Evolutionary conservation across 2,797 vertebrate species (phyloP).

Genomic region (Phrynocephalus vlangalii): DNA sequence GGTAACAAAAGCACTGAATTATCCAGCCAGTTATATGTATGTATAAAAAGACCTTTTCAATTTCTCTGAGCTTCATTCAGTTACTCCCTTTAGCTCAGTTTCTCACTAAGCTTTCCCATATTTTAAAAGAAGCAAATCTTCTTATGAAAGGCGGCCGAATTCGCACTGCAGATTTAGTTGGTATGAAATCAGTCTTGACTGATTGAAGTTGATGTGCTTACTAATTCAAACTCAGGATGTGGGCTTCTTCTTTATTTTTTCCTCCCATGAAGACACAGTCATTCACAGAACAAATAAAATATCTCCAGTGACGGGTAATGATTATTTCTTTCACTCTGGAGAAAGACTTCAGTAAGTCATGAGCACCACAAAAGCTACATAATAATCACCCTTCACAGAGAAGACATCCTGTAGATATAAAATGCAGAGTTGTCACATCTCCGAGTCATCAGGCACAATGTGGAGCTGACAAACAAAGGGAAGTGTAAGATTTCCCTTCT

Average conservation of each 20-base stretch:
- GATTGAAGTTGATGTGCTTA: constrained; percentile 40
- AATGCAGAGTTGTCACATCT: constrained; percentile 36
- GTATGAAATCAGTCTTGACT: constrained; percentile 44
- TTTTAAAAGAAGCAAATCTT: constrained; percentile 20
- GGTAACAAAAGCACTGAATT: too few species aligned
- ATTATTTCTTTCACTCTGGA: constrained; percentile 64
- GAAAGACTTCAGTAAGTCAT: constrained; percentile 53
- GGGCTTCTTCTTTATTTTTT: constrained; percentile 28
- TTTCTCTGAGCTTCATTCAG: background rate
- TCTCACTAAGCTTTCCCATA: background rate
- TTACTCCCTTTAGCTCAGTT: constrained; percentile 1
- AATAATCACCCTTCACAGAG: constrained; percentile 50
- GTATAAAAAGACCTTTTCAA: background rate
- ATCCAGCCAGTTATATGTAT: too few species aligned
- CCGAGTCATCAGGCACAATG: constrained; percentile 24
- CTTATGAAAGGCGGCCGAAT: constrained; percentile 6
- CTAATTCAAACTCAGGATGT: constrained; percentile 48
- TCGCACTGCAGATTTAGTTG: constrained; percentile 23
- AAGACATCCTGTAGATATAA: constrained; percentile 25
- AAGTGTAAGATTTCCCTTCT: constrained; percentile 38
- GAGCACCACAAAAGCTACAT: constrained; percentile 32
- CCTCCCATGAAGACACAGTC: constrained; percentile 18
- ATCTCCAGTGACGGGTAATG: constrained; percentile 51
- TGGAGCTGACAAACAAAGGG: constrained; percentile 53
- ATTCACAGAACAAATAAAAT: constrained; percentile 56